Evolutionary conservation across 2,888 invertebrate species (phyloP), one percentile per base, ranked within the genome.

Genomic region (Myathropa florea): DNA sequence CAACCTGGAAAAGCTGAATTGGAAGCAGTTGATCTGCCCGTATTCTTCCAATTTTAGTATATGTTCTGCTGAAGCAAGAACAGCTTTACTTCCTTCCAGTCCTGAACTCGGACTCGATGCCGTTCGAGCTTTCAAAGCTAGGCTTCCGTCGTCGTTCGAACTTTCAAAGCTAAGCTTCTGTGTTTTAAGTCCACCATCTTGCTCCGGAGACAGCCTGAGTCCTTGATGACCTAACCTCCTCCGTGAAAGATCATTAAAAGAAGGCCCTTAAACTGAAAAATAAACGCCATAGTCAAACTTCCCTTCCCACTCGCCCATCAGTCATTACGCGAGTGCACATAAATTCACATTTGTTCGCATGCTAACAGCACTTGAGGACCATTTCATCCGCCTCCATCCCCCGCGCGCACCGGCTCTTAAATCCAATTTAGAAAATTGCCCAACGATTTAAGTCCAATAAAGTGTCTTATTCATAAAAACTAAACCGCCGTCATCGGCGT

Each of bases 401-500:
- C 1, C 18, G n/a, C n/a, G n/a, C n/a, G 4, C 39, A n/a, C 3
- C 55, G 12, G 57, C 63, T 33, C 72, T 65, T 73, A 86, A 83
- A 75, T 28, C 61, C 78, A 86, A 86, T 86, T 86, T 86, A 75
- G 79, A 75, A 86, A 71, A 86, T 83, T 83, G 83, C 75, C 83
- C 86, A 83, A 75, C 83, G 26, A 83, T 86, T 86, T 75, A 67
- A 71, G 78, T 36, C 55, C 70, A 71, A 83, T 82, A 82, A 68
- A 71, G 78, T 71, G 86, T 73, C 64, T 53, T 78, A 71, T 86
- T 83, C 85, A 86, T 83, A 86, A 86, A 86, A 86, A 73, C 63
- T 59, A 70, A 82, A 73, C 53, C 53, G 26, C 46, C 55, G 18
- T 23, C 39, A 21, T 46, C 46, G 18, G n/a, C 18, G 46, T 0